These are phyloP conservation scores for Abscondita cerata DNA, from an alignment of 2,888 invertebrate genomes.

Conservation along the genomic window DNA sequence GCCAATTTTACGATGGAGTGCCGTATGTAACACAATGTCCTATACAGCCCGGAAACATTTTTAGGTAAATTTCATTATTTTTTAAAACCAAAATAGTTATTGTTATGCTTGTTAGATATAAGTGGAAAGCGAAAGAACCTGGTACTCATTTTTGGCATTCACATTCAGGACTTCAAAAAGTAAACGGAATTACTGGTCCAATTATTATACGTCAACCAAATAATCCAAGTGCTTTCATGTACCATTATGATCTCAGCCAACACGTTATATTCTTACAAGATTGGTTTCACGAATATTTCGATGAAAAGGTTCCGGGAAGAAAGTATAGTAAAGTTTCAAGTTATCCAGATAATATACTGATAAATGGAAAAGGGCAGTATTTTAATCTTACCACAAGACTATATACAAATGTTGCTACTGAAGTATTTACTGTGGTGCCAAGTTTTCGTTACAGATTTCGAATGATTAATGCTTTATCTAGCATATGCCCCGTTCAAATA, in stretches of 20 bases:
- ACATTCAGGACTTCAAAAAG: constrained; percentile 87
- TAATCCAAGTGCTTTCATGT: constrained; percentile 85
- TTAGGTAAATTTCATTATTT: too few relatives aligned
- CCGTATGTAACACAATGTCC: constrained; percentile 93
- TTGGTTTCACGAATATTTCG: constrained; percentile 89
- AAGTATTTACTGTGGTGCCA: constrained; percentile 87
- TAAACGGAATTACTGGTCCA: constrained; percentile 87
- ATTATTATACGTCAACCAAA: constrained; percentile 84
- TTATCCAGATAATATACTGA: constrained; percentile 84
- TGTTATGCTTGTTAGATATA: constrained; percentile 79
- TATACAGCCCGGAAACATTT: constrained; percentile 88
- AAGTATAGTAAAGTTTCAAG: constrained; percentile 80
- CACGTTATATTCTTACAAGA: constrained; percentile 87
- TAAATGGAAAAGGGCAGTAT: constrained; percentile 92
- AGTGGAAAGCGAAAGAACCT: constrained; percentile 83
- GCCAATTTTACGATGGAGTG: constrained; percentile 91
- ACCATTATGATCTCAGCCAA: constrained; percentile 89
- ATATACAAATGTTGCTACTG: constrained; percentile 87
- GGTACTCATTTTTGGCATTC: constrained; percentile 95
- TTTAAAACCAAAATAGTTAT: too few relatives aligned
- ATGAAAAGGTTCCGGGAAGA: constrained; percentile 77
- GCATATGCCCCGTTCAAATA: constrained; percentile 89
- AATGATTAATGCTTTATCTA: constrained; percentile 88
- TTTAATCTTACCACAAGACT: constrained; percentile 89
- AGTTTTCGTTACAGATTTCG: constrained; percentile 88